Base-by-base conservation (phyloP, 1,140 invertebrate genomes). In the Leguminivora glycinivorella region DNA sequence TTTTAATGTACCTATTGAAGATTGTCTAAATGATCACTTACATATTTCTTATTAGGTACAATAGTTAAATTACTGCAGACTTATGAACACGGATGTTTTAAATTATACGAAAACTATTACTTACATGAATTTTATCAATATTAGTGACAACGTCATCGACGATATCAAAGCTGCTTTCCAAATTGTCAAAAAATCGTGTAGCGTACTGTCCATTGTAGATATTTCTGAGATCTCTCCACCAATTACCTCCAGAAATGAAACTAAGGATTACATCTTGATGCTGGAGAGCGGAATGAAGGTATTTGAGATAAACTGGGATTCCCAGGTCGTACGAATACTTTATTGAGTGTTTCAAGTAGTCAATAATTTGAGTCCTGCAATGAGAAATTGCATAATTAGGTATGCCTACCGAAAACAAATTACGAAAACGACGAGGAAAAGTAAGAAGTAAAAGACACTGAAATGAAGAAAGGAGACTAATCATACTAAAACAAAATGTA, bases 121-220 rank as follows among this genome's bases (percentile, higher is more conserved):
- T 87, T 75, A 92, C 91, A 72, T 91, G 88, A 72, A 92, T 83
- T 67, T 84, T 77, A 78, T 91, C 88, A 10, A 91, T 67, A 71
- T 91, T 84, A 4, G 69, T 84, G 4, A 92, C 29, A 17, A 92
- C 38, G 76, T 92, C 81, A 60, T 85, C 83, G 58, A 78, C 70
- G 9, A 92, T 83, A 24, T 87, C 83, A 47, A 89, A 88, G 25
- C 76, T 84, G 4, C 80, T 83, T 67, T 92, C 90, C 1, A 85
- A 38, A 2, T 76, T 67, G 26, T 84, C 77, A 10, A 92, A 82
- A 69, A 92, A 87, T 4, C 73, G 70, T 0, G 29, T 75, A 4
- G 83, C 73, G 52, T 83, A 73, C 0, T 81, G 76, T 69, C 88
- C 88, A 19, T 77, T 82, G 68, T 90, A 91, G 34, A 88, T 52